Percentiles rank a stretch among this genome's conserved stretches.
phyloP scores from a whole-genome alignment of 2,113 vertebrate genomes.

The Sinosuthora webbiana region DNA sequence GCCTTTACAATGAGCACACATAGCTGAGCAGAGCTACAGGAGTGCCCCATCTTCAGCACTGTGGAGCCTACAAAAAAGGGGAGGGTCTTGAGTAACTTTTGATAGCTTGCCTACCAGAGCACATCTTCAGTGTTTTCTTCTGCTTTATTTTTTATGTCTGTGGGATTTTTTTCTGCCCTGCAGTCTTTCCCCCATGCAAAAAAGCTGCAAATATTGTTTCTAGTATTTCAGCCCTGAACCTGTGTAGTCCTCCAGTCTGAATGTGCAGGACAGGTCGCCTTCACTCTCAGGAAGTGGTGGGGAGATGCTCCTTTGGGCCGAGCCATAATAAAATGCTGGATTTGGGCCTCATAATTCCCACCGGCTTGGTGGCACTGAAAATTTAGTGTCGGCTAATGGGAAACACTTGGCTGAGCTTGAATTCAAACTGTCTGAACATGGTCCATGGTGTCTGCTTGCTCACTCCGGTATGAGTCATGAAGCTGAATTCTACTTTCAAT shows the following conservation, averaged over 20 bases:
- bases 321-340: background rate
- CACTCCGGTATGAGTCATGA: background rate
- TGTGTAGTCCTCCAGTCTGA: background rate
- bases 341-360: background rate
- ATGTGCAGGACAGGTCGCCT: background rate
- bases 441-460: background rate
- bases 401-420: slow-evolving; percentile 20
- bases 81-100: background rate
- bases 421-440: background rate
- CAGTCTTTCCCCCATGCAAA: background rate
- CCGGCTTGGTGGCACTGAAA: background rate
- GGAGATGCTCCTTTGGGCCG: background rate
- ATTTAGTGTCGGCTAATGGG: background rate
- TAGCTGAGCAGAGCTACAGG: background rate
- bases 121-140: background rate
- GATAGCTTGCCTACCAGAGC: background rate
- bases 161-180: background rate
- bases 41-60: background rate
- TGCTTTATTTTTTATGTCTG: background rate
- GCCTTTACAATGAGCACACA: background rate
- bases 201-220: background rate
- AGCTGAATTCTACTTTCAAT: background rate
- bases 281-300: background rate
- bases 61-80: fast-evolving
- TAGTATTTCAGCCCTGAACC: background rate